Base-by-base conservation (phyloP, 2,113 vertebrate genomes). In the Rhegmatorhina hoffmannsi region DNA sequence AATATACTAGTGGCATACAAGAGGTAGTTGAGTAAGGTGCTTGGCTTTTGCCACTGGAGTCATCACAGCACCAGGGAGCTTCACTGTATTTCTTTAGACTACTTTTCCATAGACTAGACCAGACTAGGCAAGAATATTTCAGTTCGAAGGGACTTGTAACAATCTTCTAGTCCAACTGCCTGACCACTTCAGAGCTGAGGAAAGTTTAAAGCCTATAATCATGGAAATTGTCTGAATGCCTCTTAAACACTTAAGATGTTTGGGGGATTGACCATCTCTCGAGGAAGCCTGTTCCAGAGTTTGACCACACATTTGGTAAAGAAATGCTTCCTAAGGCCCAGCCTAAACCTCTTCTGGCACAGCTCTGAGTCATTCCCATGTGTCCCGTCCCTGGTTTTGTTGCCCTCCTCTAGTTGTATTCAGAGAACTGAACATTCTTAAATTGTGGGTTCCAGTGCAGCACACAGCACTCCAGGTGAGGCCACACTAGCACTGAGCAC, bases 401-500 rank as follows among this genome's bases (percentile, higher is more conserved):
- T 52, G 1, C 33, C 3, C 9, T 84, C 17, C 52, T 53, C 43
- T 31, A 64, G 24, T 10, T 1, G 1, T 33, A 26, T 33, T n/a
- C 3, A 1, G 44, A 38, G 24, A 17, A 28, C 36, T 15, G 15
- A 56, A 28, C 11, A 23, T 60, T 44, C 60, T 47, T 14, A 11
- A 34, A 2, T 0, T 5, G 3, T 9, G 31, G 26, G 7, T 8
- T 40, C 44, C 40, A 75, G 34, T 44, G 17, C 21, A 55, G 50
- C 46, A 2, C 10, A 3, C 12, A 11, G 6, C 1, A 2, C 17
- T 66, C 13, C 2, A 4, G 38, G 18, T 33, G 67, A 62, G 59
- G 31, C 23, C 1, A 0, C 9, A 43, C 17, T 53, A 56, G 15
- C 0, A 1, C 28, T 40, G 8, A 25, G 26, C 25, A 26, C 38